Base-by-base conservation (phyloP, 2,888 invertebrate species). In the Cephonodes hylas region DNA sequence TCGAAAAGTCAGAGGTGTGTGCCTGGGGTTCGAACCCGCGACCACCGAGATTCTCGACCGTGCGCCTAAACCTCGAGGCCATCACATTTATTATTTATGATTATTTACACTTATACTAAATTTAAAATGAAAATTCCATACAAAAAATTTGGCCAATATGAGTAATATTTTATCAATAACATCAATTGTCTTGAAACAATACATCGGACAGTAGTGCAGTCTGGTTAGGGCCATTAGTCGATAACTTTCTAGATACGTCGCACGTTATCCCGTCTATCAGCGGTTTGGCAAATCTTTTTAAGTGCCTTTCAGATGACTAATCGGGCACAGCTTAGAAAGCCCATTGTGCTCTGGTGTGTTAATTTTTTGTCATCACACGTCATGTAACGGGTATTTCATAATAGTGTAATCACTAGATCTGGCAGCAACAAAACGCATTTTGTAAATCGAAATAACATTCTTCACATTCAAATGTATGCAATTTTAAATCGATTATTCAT, bases 211-310 rank as follows among this genome's bases (percentile, higher is more conserved):
- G 57, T 27, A 60, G 56, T 58, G 61, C 60, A 66, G 66, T 73
- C 74, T 69, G 42, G 70, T 72, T 74, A 77, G 64, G 65, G 70
- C 75, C 71, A 80, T 81, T 79, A 79, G 71, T 65, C 63, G 83
- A 81, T 80, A 74, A 74, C 81, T 83, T 83, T 84, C 83, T 84
- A 81, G 81, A 83, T 81, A 79, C 64, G 63, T 62, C 58, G 68
- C 63, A 69, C 67, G 75, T 72, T 81, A 83, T 81, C 83, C 79
- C 77, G 73, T 70, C 72, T 70, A 79, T 77, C 79, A 70, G 56
- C 62, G 38, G 58, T 68, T 82, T 84, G 79, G 80, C 76, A 70
- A 75, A 76, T 74, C 72, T 77, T 79, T 74, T 69, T 79, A 81
- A 80, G 74, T 72, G 73, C 60, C 42, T 60, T 53, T 27, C 46